Base-by-base conservation (phyloP, 2,888 invertebrate species). In the Drosophila kambysellisi region DNA sequence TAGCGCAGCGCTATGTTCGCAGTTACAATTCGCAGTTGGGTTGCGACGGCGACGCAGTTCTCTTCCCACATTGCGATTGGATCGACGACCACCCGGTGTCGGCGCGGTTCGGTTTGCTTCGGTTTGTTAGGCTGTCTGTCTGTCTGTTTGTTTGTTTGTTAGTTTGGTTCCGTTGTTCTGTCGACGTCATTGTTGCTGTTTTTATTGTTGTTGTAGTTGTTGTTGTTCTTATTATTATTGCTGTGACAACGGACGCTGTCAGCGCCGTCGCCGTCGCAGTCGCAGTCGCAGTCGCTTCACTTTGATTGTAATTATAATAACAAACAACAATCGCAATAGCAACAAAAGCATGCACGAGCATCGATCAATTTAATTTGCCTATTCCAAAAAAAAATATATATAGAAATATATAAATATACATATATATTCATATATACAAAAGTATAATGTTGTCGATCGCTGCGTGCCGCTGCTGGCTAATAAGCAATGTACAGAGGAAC, bases 221-320 rank as follows among this genome's bases (percentile, higher is more conserved):
- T 39, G 17, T 6, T 41, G 41, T 41, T 39, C 3, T 20, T 46
- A 7, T 25, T 46, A 46, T 46, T 46, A 46, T 46, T 46, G 46
- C 46, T 46, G 46, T 46, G 46, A 46, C 46, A 46, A 46, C 46
- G 20, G 7, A 25, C 46, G 46, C 46, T 46, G 46, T 15, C 46
- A 25, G 7, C 25, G 20, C 20, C 46, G 72, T 62, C 54, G 41
- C 11, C n/a, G 53, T n/a, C 50, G 56, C 53, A 61, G 37, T 37
- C 35, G 67, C 70, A 41, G 48, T 41, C 57, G 54, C 46, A 43
- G 61, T 41, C 67, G 73, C 66, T 61, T 74, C 67, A 68, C 54
- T 71, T 77, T 74, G 81, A 82, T 82, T 80, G 75, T 82, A 82
- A 72, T 80, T 80, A 80, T 67, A 74, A 71, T 64, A 66, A 66